Percentiles rank a stretch among this genome's conserved stretches.
Evolutionary conservation across 1,140 invertebrate genomes (phyloP).

Genomic region (Chrysoperla carnea): DNA sequence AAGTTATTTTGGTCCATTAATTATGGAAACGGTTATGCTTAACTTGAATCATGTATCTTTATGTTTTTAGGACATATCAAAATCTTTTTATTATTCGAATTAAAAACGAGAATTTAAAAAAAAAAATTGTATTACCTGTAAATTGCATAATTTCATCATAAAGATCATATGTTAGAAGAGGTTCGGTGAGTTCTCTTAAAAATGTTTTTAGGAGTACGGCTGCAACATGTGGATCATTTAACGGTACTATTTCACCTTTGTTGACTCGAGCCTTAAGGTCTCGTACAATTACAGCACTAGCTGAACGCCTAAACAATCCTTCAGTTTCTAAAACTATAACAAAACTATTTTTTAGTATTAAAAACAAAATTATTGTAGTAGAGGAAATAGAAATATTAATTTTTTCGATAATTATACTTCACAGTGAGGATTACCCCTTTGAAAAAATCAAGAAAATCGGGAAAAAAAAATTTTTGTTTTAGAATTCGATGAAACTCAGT

Average conservation of each 20-base stretch:
- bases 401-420: too few relatives aligned
- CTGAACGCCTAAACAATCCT: slow-evolving; percentile 85
- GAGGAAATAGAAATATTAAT: too few relatives aligned
- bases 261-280: slow-evolving; percentile 75
- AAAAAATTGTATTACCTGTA: slow-evolving; percentile 58
- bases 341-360: slow-evolving; percentile 2
- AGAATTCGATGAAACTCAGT: too few relatives aligned
- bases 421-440: slow-evolving; percentile 1
- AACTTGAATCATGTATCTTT: too few relatives aligned
- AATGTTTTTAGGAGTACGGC: slow-evolving; percentile 92
- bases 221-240: slow-evolving; percentile 78
- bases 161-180: slow-evolving; percentile 83
- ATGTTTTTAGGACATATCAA: too few relatives aligned
- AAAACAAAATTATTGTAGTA: slow-evolving; percentile 1
- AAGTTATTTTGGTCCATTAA: too few relatives aligned
- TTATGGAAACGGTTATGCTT: too few relatives aligned
- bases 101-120: too few relatives aligned
- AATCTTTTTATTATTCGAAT: too few relatives aligned
- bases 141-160: slow-evolving; percentile 90
- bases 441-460: neutral
- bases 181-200: slow-evolving; percentile 82
- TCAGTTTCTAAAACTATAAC: slow-evolving; percentile 78
- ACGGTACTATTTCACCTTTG: slow-evolving; percentile 61
- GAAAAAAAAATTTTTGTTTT: too few relatives aligned
- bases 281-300: slow-evolving; percentile 65